Conservation (phyloP, 2,888 invertebrate genomes). For the Machimus atricapillus region DNA sequence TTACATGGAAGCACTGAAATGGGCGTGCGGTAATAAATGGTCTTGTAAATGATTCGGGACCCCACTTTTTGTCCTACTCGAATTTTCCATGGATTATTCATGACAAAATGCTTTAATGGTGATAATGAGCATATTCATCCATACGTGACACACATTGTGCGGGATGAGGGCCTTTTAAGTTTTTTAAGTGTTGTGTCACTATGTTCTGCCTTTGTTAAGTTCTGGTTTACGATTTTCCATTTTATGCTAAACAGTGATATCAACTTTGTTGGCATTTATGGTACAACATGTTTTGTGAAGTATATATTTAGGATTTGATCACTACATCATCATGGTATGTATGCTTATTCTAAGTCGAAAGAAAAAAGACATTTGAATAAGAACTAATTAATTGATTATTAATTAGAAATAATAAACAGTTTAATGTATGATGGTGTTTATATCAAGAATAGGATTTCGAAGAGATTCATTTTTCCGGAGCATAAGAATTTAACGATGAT, state of each 20-base stretch:
- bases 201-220: not conserved
- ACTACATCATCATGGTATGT: no score
- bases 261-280: not conserved
- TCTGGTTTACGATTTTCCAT: not conserved
- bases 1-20: conserved; percentile 4
- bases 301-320: no score
- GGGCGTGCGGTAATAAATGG: not conserved
- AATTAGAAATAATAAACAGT: no score
- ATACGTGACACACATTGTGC: not conserved
- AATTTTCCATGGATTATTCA: not conserved
- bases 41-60: conserved; percentile 6
- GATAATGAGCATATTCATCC: not conserved
- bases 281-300: no score
- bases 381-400: no score
- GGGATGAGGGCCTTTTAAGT: not conserved
- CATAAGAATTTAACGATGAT: no score
- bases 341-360: no score
- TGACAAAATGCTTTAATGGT: not conserved
- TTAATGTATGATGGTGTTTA: no score
- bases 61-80: not conserved
- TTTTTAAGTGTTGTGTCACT: not conserved
- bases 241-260: not conserved
- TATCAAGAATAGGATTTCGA: no score
- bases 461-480: no score
- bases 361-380: no score